Conservation (phyloP, 1,140 invertebrate genomes). For the Vanessa tameamea region DNA sequence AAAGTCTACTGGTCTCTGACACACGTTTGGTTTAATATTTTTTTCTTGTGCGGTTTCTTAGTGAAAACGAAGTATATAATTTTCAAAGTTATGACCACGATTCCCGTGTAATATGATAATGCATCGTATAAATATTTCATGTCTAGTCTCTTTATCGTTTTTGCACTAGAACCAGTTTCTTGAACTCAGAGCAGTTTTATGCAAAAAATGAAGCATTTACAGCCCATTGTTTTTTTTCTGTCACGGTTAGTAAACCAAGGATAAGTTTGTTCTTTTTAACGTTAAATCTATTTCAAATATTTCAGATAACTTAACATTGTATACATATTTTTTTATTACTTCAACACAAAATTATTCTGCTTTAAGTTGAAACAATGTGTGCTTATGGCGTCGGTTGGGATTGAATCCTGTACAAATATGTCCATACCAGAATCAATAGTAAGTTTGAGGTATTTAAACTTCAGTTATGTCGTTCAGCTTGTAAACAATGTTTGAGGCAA, state of each 20-base stretch:
- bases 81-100: constrained; percentile 76
- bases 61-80: constrained; percentile 77
- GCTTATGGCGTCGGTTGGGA: constrained; percentile 14
- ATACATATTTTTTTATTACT: constrained; percentile 32
- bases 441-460: constrained; percentile 47
- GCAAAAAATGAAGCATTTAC: constrained; percentile 56
- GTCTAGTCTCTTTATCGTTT: constrained; percentile 73
- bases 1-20: constrained; percentile 19
- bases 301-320: constrained; percentile 14
- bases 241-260: constrained; percentile 17
- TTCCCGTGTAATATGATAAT: constrained; percentile 80
- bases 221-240: constrained; percentile 36
- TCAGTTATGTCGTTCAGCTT: constrained; percentile 50
- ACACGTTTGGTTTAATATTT: constrained; percentile 40
- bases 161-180: constrained; percentile 70
- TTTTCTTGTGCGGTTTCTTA: constrained; percentile 57
- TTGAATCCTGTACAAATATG: constrained; percentile 39
- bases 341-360: constrained; percentile 21
- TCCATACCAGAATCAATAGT: constrained; percentile 42
- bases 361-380: constrained; percentile 38
- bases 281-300: constrained; percentile 20
- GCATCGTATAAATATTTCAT: constrained; percentile 78
- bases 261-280: constrained; percentile 25
- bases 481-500: constrained; percentile 53
- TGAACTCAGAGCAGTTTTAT: constrained; percentile 54